Percentiles rank a stretch among this genome's conserved stretches.
Conservation (phyloP, 2,888 invertebrate genomes). For the Tenthredo notha region DNA sequence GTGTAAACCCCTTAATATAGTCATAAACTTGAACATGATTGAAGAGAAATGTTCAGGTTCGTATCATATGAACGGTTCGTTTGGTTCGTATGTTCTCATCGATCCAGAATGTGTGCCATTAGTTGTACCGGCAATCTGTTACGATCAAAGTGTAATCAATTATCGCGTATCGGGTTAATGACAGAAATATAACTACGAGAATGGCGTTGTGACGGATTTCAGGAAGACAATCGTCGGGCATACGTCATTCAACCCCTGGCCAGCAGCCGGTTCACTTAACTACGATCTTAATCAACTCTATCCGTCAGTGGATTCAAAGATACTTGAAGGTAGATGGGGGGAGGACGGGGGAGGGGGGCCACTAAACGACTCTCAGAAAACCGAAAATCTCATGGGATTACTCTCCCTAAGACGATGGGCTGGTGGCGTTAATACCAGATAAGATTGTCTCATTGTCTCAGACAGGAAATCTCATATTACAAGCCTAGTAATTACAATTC, state of each 20-base stretch:
- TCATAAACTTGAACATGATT: conserved; percentile 1
- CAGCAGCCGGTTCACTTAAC: conserved; percentile 15
- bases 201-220: conserved; percentile 2
- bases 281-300: conserved; percentile 38
- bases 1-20: neutral
- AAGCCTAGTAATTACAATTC: neutral
- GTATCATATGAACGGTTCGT: neutral
- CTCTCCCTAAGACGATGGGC: neutral
- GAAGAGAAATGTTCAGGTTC: conserved; percentile 9
- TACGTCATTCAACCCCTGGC: conserved; percentile 14
- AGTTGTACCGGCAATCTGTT: conserved; percentile 27
- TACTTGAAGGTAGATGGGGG: neutral
- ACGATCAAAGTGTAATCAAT: conserved; percentile 42
- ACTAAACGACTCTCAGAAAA: conserved; percentile 6
- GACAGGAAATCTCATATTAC: neutral
- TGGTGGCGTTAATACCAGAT: conserved; percentile 30
- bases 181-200: conserved; percentile 30
- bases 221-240: conserved; percentile 27
- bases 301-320: neutral
- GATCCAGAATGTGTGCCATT: neutral
- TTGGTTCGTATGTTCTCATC: neutral
- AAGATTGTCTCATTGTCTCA: conserved; percentile 35
- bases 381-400: conserved; percentile 40
- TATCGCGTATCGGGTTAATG: neutral
- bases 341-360: too few species aligned